Conservation (phyloP, 2,888 invertebrate species). For the Cephus sareptanus region DNA sequence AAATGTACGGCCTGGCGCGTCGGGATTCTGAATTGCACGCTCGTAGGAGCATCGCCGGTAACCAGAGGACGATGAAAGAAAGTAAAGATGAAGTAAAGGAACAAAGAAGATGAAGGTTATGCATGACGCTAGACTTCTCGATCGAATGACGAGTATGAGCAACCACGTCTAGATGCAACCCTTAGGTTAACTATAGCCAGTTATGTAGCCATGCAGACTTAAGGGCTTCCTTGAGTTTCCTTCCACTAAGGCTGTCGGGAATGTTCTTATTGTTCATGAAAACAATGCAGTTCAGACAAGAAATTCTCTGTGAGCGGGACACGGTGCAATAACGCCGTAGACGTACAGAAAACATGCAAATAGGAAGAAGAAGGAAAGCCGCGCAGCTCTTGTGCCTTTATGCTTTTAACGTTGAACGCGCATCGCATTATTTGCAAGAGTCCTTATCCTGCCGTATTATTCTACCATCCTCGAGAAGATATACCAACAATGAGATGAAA, state of each 20-base stretch:
- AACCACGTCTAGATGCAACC: neutral
- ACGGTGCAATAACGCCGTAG: constrained; percentile 21
- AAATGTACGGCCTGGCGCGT: neutral
- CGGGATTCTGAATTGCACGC: neutral
- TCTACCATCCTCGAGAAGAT: neutral
- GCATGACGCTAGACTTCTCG: neutral
- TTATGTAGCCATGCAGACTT: neutral
- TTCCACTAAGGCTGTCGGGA: neutral
- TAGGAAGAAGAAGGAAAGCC: constrained; percentile 18
- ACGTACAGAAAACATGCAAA: constrained; percentile 24
- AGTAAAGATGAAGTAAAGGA: neutral
- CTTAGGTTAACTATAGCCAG: neutral
- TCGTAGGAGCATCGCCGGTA: neutral
- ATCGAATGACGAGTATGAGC: neutral
- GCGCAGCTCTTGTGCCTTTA: neutral
- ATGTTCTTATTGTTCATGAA: constrained; percentile 41
- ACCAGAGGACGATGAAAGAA: neutral
- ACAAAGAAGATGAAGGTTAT: neutral
- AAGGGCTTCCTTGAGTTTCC: neutral
- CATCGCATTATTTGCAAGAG: neutral
- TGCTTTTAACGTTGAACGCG: neutral
- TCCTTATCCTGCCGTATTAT: neutral
- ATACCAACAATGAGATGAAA: neutral
- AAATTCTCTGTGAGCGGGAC: constrained; percentile 35
- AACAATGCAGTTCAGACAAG: constrained; percentile 40